Evolutionary conservation across 2,797 vertebrate species (phyloP), one percentile per base, ranked within the genome.

Genomic region (Cyclopterus lumpus): DNA sequence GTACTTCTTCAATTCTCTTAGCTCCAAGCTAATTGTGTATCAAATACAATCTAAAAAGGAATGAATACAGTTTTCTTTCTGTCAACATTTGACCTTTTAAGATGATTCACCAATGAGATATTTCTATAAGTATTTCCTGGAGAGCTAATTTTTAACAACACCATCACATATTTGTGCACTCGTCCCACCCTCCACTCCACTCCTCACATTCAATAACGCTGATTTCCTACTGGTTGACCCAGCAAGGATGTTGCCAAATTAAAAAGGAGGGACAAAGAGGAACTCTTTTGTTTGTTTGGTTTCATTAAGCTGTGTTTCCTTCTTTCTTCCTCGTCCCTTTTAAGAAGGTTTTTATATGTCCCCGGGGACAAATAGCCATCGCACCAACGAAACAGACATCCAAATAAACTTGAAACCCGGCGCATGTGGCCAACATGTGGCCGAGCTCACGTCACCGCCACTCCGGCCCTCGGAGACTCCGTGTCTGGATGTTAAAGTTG

Each of bases 381-480:
- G 72, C 68, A 77, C 71, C 48, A 77, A 75, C 80, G 40, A 64
- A 6, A 76, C 83, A 79, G 81, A 73, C 74, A 48, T 81, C 79
- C 75, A 89, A 83, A 88, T 85, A 86, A 89, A 88, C 83, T 83
- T 77, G 65, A 81, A 79, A 72, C 69, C 51, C 59, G 0, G 14
- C 81, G 75, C 85, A 89, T 90, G 86, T 87, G 88, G 86, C 58
- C 57, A 40, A 64, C 89, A 87, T 86, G 85, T 85, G 85, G 77
- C 77, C 26, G 22, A 5, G 68, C 64, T 76, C 32, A 24, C 65
- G 70, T 69, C 70, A 24, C 76, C 63, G 63, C 26, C 26, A 2
- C 26, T 26, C 26, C 26, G 26, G 2, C 26, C 26, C 22, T 4
- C 77, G 58, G 30, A 76, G 78, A 83, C 55, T 73, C 48, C 60